A percentile compares a stretch with the other conserved stretches of the same genome.
Conservation (phyloP, 1,140 invertebrate genomes). For the Drosophila sproati region DNA sequence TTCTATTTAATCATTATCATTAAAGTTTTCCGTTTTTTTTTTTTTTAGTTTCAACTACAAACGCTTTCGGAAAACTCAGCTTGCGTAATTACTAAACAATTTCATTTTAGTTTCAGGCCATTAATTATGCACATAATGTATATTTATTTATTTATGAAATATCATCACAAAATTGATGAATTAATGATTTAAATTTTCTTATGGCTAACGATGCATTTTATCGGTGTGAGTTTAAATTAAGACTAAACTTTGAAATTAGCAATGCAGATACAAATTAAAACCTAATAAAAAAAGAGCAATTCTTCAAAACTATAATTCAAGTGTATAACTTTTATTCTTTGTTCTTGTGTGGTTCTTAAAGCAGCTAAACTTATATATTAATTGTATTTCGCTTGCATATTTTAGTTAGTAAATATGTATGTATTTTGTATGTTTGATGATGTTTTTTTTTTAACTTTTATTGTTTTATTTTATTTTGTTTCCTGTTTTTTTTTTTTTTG, state of each 20-base stretch:
- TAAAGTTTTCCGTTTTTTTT: neutral
- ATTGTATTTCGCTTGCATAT: constrained; percentile 63
- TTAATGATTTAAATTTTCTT: constrained; percentile 62
- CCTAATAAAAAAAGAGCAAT: constrained; percentile 30
- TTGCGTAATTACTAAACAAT: constrained; percentile 44
- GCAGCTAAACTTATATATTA: constrained; percentile 73
- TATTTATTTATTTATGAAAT: constrained; percentile 39
- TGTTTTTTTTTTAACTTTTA: constrained; percentile 11
- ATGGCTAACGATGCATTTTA: constrained; percentile 63
- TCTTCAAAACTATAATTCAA: constrained; percentile 33
- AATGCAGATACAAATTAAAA: constrained; percentile 30
- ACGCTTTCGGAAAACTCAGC: constrained; percentile 18
- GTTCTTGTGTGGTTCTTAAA: constrained; percentile 60
- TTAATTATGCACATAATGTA: constrained; percentile 49
- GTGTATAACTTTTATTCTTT: constrained; percentile 55
- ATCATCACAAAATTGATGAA: constrained; percentile 82
- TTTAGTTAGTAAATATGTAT: constrained; percentile 50
- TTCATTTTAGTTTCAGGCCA: constrained; percentile 42
- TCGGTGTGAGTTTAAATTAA: constrained; percentile 58
- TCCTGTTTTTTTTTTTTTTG: constrained; percentile 13
- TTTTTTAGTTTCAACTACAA: constrained; percentile 56
- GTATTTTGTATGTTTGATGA: constrained; percentile 53
- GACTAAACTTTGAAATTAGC: constrained; percentile 55
- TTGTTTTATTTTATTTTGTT: constrained; percentile 12
- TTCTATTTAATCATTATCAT: constrained; percentile 9